Evolutionary conservation across 2,888 invertebrate species (phyloP), one percentile per base, ranked within the genome.

Genomic region (Dryocosmus kuriphilus): DNA sequence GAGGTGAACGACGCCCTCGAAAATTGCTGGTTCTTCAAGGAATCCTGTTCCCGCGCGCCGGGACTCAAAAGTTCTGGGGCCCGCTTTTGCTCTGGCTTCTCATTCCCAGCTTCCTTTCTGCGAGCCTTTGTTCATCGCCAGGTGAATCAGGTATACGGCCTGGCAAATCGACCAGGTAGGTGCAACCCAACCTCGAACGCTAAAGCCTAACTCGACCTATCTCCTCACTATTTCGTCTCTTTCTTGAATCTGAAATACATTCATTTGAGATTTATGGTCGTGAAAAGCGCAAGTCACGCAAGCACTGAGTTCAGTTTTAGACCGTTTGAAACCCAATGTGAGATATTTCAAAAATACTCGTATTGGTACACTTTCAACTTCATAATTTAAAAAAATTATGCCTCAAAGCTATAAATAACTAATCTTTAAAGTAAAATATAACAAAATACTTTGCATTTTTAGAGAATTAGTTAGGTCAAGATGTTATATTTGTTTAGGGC

Each of bases 61-160:
- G 32, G 57, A 24, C 38, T 74, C 74, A 19, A 30, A 46, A 32
- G 5, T 71, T 71, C 32, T 5, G 30, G 35, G 35, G 60, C 35
- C 57, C 74, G 32, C 22, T 22, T 55, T 35, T 41, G 35, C 57
- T 74, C 74, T 61, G 24, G 35, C 60, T 60, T 61, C 74, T 57
- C 57, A 74, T 24, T 74, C 74, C 57, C 74, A 60, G 60, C 74
- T 74, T 74, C 74, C 57, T 60, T 62, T 30, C 60, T 61, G 74
- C 35, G 74, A 74, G 78, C 77, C 79, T 78, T 78, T 80, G 76
- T 80, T 67, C 76, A 79, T 80, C 79, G 79, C 81, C 82, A 79
- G 81, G 78, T 80, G 82, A 81, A 80, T 79, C 82, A 82, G 83
- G 83, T 83, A 83, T 82, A 82, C 84, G 81, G 82, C 81, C 84